phyloP scores from a whole-genome alignment of 2,113 vertebrate genomes.

The Dromiciops gliroides region DNA sequence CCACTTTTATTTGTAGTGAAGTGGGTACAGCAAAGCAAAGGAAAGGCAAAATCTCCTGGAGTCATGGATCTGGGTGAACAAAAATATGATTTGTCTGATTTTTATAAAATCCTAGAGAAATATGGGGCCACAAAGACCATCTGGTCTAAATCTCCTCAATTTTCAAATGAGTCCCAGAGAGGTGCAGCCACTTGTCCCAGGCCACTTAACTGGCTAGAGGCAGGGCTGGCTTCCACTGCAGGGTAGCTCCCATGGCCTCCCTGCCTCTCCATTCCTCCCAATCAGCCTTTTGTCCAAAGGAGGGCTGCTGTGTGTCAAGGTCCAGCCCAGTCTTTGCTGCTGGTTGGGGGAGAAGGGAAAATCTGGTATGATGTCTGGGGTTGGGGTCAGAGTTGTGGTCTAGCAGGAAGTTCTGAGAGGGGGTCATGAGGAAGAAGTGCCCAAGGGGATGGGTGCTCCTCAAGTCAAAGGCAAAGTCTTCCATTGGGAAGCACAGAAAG shows the following conservation, averaged over 20 bases:
- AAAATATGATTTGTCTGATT: not conserved
- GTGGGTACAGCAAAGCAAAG: not conserved
- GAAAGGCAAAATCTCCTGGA: not conserved
- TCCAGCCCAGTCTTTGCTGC: not conserved
- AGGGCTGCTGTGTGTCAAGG: not conserved
- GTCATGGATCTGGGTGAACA: not conserved
- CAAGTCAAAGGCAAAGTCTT: not conserved
- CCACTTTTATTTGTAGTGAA: not conserved
- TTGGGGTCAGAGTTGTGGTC: not conserved
- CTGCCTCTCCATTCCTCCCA: fast-evolving
- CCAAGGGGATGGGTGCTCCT: not conserved
- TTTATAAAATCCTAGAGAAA: not conserved
- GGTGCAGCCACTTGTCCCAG: not conserved
- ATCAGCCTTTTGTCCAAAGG: not conserved
- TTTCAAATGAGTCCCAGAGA: not conserved
- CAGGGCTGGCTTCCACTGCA: not conserved
- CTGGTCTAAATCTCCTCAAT: not conserved
- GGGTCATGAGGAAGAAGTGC: not conserved
- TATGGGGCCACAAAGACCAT: not conserved
- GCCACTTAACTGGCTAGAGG: not conserved
- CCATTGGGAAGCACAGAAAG: not conserved
- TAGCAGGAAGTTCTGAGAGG: not conserved
- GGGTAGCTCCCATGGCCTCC: not conserved
- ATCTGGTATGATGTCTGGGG: not conserved
- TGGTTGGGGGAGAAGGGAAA: not conserved